Evolutionary conservation across 2,888 invertebrate genomes (phyloP), one percentile per base, ranked within the genome.

Genomic region (Seira ritae): DNA sequence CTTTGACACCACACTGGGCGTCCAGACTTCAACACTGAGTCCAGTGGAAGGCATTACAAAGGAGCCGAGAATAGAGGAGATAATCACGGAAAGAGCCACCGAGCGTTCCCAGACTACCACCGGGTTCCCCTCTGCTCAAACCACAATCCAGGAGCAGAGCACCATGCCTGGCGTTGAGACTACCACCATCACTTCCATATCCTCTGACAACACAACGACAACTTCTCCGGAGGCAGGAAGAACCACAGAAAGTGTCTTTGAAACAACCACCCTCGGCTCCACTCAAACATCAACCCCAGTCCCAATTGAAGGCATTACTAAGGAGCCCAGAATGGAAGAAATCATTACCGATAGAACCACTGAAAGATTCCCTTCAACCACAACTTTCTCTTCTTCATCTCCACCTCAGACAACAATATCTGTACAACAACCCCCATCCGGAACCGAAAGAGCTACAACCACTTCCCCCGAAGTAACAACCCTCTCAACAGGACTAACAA

Each of bases 1-100:
- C 8, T 66, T 68, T n/a, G 82, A 83, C 8, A 77, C 70, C 1
- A 79, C 79, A 46, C 37, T 72, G 10, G 79, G 66, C 20, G 17
- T 72, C 10, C 50, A 76, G 60, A 60, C 50, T 24, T 50, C 60
- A 17, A 70, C 77, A 19, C 24, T 69, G 68, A 20, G 60, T 0
- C 37, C 70, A 15, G 42, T 42, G 10, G 55, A 42, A 12, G 31
- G 31, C 31, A 4, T 42, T 6, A 69, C 73, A 6, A 24, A 42
- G 20, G 19, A 66, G 37, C 60, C 22, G 60, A 73, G 50, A 31
- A 31, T 31, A 31, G 31, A 31, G 31, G 3, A 31, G 8, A 31
- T 31, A 31, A 31, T 31, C 8, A 73, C 37, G 24, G 42, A 66
- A 3, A n/a, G 46, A 37, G 37, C 60, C 23, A 66, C 15, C 62